These are phyloP conservation scores for Eretmochelys imbricata DNA, from an alignment of 2,113 vertebrate genomes.

Conservation along the genomic window DNA sequence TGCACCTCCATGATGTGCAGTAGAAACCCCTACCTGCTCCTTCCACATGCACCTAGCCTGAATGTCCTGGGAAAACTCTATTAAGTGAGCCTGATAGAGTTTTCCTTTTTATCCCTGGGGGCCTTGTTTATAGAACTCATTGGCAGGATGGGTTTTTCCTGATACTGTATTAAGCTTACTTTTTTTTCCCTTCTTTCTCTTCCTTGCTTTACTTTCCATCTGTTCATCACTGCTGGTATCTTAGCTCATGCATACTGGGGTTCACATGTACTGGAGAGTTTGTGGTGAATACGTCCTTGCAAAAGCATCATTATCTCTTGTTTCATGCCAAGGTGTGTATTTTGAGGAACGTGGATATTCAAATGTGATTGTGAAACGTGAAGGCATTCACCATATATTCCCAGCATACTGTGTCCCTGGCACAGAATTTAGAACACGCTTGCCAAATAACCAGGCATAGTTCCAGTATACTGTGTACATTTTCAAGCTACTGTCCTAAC, in stretches of 20 bases:
- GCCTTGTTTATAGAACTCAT: not conserved
- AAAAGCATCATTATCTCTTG: slow-evolving; percentile 38
- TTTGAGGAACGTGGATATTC: slow-evolving; percentile 47
- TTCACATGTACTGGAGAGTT: not conserved
- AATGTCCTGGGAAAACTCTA: not conserved
- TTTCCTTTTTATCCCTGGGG: not conserved
- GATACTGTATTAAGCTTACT: not conserved
- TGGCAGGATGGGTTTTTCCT: not conserved
- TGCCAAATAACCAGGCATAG: slow-evolving; percentile 27
- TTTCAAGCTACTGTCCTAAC: not conserved
- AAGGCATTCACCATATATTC: slow-evolving; percentile 25
- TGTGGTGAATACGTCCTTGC: not conserved
- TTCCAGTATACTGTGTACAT: not conserved
- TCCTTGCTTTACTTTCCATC: not conserved
- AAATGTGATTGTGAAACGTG: slow-evolving; percentile 44
- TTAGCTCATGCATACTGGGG: slow-evolving; percentile 7
- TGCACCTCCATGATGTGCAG: not conserved
- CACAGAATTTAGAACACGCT: slow-evolving; percentile 32
- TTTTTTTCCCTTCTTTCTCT: not conserved
- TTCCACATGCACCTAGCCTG: not conserved
- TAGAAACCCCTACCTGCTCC: not conserved
- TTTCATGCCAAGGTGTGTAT: slow-evolving; percentile 27
- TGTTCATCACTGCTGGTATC: slow-evolving; percentile 15
- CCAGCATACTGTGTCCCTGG: not conserved
- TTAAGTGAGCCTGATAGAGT: not conserved